These are phyloP conservation scores for Narcine bancroftii DNA, from an alignment of 2,113 vertebrate species.

Conservation along the genomic window DNA sequence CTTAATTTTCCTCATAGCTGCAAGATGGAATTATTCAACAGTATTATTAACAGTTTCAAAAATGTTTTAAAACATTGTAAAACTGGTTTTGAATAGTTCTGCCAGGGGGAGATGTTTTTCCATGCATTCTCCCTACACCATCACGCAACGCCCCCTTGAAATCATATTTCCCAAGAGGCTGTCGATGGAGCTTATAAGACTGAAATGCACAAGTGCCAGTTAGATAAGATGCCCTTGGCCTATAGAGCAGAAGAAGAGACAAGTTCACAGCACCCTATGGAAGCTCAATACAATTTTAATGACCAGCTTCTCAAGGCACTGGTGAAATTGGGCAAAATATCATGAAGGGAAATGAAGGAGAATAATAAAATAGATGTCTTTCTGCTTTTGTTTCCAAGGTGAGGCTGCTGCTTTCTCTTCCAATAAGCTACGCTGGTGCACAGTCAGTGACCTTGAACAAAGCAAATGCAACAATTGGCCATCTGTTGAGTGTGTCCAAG, in stretches of 20 bases:
- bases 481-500: constrained; percentile 22
- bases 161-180: background rate
- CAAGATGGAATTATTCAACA: no score
- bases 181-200: background rate
- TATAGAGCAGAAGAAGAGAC: background rate
- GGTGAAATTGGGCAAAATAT: background rate
- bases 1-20: no score
- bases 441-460: background rate
- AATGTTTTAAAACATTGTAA: no score
- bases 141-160: no score
- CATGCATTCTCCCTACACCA: no score
- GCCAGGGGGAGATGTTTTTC: no score
- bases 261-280: no score
- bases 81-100: no score
- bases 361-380: background rate
- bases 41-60: no score
- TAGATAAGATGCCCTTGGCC: background rate
- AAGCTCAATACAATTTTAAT: no score
- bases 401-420: background rate
- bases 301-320: background rate
- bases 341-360: background rate
- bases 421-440: background rate
- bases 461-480: constrained; percentile 4
- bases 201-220: background rate
- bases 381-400: background rate